Evolutionary conservation across 2,113 vertebrate species (phyloP), one percentile per base, ranked within the genome.

Genomic region (Cinclus mexicanus): DNA sequence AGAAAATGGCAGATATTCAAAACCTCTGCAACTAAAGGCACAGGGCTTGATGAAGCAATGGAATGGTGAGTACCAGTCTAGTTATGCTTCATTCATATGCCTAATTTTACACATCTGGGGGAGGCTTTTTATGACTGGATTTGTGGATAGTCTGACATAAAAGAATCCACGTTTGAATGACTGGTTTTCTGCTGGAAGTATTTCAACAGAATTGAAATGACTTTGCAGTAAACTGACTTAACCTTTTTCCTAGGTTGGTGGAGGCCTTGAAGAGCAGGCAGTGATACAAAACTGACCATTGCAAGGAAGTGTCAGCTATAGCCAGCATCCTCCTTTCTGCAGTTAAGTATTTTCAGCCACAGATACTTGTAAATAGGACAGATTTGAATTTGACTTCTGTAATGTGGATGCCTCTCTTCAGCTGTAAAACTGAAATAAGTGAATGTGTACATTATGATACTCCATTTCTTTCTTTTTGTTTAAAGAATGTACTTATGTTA

Each of bases 1-100:
- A 98, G 99, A 42, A 99, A 99, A 90, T 99, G 99, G 99, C 99
- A 99, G 96, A 99, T 99, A 94, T 99, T 99, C 97, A 99, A 99
- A 97, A 99, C 99, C 10, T 99, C 99, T 10, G 99, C 99, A 79
- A 99, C 98, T 70, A 99, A 99, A 97, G 99, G 99, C 97, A 98
- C 98, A 0, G 99, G 99, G 67, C 98, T 99, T 68, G 99, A 99
- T 28, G 99, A 99, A 69, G 99, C 98, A 35, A 99, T 99, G 99
- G 99, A 99, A 86, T 99, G 99, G 99, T 99, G 97, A 97, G 97
- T 77, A 50, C 41, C 10, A 25, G 19, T 33, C 46, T 26, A 14
- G 20, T 64, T 47, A 24, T 8, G 21, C 26, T 68, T 63, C 23
- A 17, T 41, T 63, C 22, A 42, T 63, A 33, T 39, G 37, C 25